Base-by-base conservation (phyloP, 2,113 vertebrate genomes). In the Eolophus roseicapilla region DNA sequence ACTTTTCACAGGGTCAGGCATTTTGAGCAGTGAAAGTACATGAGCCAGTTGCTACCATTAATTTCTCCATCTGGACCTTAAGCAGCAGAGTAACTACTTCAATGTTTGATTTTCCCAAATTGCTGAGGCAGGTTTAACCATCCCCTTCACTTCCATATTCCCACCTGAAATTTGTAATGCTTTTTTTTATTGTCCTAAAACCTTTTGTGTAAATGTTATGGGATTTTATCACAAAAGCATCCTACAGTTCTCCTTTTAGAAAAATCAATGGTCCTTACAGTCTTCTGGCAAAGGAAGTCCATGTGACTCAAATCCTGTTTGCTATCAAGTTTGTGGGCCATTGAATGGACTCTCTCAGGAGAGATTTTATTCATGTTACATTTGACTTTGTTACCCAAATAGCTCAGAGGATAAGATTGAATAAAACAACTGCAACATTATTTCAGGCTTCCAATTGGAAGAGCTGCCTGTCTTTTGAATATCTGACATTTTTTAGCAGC, bases 221-320 rank as follows among this genome's bases (percentile, higher is more conserved):
- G n/a, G 44, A 57, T 88, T 89, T 87, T 91, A 41, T 80, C 13
- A 49, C 76, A 65, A 62, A 92, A 82, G 12, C 31, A 55, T 91
- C 52, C 20, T 43, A 35, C 11, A 43, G 35, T 29, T 70, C n/a
- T 86, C 37, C 41, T 78, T 74, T 69, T 41, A 2, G 17, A 75
- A 77, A 94, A 75, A 52, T 43, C 60, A 47, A 1, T 46, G 57
- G 43, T 85, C 46, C 73, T 74, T 94, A 62, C 11, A 77, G 76
- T 74, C 29, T 83, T 76, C 62, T 93, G 64, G 71, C 59, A 81
- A 50, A 94, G 49, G 70, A 87, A 95, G 15, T 73, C 63, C 18
- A 35, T 46, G 37, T 86, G 76, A 92, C 64, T 95, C 71, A 70
- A 64, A 86, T 63, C 63, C 64, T 94, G 59, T 83, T 96, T 88